Base-by-base conservation (phyloP, 2,888 invertebrate genomes). In the Deladenus siricidicola region DNA sequence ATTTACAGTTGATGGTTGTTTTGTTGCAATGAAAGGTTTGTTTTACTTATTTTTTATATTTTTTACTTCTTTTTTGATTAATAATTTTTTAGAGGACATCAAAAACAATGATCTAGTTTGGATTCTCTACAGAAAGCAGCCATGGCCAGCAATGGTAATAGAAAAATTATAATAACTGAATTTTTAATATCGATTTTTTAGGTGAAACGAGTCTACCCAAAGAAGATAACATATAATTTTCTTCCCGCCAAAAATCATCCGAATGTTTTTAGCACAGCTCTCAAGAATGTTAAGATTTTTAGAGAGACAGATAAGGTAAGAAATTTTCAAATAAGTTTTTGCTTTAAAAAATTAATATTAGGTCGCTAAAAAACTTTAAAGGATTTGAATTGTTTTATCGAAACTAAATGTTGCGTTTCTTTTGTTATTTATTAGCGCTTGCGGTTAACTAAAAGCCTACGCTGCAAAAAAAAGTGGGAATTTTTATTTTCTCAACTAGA, bases 81-180 rank as follows among this genome's bases (percentile, higher is more conserved):
- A 3, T 45, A 59, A n/a, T 34, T 53, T 69, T 64, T 44, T 53
- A 68, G 65, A 60, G 21, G 19, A 29, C n/a, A 51, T 67, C 23
- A 49, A 61, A 28, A 66, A 65, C 54, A 72, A 70, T 26, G 72
- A 74, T 44, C 63, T 75, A 10, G 56, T 73, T 23, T 75, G 71
- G 73, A 74, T 70, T 57, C 23, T 34, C 39, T 34, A 34, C 14
- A 6, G 39, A 34, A 34, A 34, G 14, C 39, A 34, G 8, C 14
- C 6, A 10, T 34, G 39, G 39, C 39, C 39, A 10, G 39, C 39
- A 6, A 34, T 34, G 28, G 50, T 49, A 26, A 54, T 21, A 8
- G 1, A 19, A 19, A 3, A 3, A 6, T 34, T 34, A 10, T 34
- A 34, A 10, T 14, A 19, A 30, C 17, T 52, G 19, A 53, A 57